Base-by-base conservation (phyloP, 1,140 invertebrate species). In the Diorhabda carinulata region DNA sequence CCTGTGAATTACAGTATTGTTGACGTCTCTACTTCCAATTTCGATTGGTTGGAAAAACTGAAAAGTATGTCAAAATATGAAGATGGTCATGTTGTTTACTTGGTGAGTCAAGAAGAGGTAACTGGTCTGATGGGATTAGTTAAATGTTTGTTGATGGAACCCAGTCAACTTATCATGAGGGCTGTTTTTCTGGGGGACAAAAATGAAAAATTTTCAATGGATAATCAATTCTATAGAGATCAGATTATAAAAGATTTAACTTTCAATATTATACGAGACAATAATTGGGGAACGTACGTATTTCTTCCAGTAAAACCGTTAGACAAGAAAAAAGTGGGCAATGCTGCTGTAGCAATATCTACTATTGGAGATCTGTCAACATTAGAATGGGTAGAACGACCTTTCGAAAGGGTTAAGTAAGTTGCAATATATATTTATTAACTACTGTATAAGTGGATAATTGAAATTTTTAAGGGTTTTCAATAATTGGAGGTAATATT, bases 101-200 rank as follows among this genome's bases (percentile, higher is more conserved):
- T 94, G 5, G 85, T 91, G 5, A 86, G 85, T 64, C 84, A 90
- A 78, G 87, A 90, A 75, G 86, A 89, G 68, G 79, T 77, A n/a
- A 90, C 84, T 79, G 95, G 97, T 61, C 84, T 95, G 42, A 81
- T 97, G 60, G 96, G 97, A 57, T 81, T 98, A 69, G 88, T 91
- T 67, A 96, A 93, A 74, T 98, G 97, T 79, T 82, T 98, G 57
- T 89, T 91, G 73, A 86, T 86, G 72, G 96, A 98, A 83, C 84
- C 88, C 4, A 92, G 92, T 60, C 93, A 86, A 57, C 81, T 86
- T 45, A 88, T 87, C 73, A 84, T 86, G 52, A 88, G 87, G 73
- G 84, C 88, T 9, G 83, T 89, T 9, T 90, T 89, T 69, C 84
- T 91, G 69, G 89, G 89, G 61, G 82, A 84, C 2, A 85, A 84